A percentile compares a stretch with the other conserved stretches of the same genome.
Evolutionary conservation across 2,113 vertebrate species (phyloP).

Genomic region (Corydoras sp.): DNA sequence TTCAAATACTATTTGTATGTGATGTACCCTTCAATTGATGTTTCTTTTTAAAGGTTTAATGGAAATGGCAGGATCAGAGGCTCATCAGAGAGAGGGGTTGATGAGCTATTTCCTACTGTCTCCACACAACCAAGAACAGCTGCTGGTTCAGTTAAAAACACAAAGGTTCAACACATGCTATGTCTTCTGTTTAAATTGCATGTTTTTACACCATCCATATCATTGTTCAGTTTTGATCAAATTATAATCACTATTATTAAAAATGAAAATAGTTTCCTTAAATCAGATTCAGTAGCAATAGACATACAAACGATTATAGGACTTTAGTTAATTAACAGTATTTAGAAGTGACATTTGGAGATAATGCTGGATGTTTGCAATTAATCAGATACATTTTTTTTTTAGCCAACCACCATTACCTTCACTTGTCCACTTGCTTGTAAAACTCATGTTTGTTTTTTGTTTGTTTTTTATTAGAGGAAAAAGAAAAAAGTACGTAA

Average conservation of each 20-base stretch:
- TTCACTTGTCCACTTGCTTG: too few relatives aligned
- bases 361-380: too few relatives aligned
- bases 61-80: constrained; percentile 51
- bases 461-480: constrained; percentile 49
- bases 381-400: too few relatives aligned
- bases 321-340: too few relatives aligned
- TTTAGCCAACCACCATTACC: too few relatives aligned
- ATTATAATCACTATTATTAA: too few relatives aligned
- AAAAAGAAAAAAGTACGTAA: constrained; percentile 67
- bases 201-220: too few relatives aligned
- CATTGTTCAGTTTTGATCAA: too few relatives aligned
- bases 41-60: constrained; percentile 44
- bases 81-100: constrained; percentile 47
- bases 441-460: background rate
- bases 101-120: constrained; percentile 45
- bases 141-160: constrained; percentile 29
- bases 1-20: background rate
- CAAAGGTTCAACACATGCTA: constrained; percentile 27
- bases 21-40: background rate
- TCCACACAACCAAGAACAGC: constrained; percentile 43
- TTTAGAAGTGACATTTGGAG: too few relatives aligned
- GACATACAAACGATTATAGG: too few relatives aligned
- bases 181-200: background rate
- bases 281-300: too few relatives aligned
- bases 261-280: too few relatives aligned